Conservation (phyloP, 2,797 vertebrate genomes). For the Tapera naevia region DNA sequence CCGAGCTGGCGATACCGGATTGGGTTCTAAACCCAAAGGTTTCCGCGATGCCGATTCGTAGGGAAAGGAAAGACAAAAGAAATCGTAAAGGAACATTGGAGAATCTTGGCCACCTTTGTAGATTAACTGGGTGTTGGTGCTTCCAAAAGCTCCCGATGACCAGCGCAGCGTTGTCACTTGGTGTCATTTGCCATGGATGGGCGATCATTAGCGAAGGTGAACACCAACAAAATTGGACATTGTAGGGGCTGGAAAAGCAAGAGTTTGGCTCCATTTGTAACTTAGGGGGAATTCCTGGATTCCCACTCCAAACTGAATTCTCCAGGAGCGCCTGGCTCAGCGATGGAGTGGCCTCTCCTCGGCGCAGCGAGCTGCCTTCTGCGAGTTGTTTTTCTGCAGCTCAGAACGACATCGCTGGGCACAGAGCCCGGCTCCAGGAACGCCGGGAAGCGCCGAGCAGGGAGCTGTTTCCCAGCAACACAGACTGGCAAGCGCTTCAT, state of each 20-base stretch:
- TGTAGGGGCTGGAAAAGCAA: background rate
- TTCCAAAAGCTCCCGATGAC: too few species aligned
- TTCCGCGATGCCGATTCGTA: background rate
- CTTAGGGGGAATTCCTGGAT: background rate
- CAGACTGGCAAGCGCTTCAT: accelerated
- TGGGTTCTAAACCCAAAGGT: background rate
- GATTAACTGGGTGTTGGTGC: too few species aligned
- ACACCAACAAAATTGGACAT: background rate
- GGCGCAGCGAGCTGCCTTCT: accelerated
- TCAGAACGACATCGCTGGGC: background rate
- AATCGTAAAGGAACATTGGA: too few species aligned
- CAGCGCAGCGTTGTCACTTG: accelerated
- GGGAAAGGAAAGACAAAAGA: background rate
- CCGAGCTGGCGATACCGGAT: too few species aligned
- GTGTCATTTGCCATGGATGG: background rate
- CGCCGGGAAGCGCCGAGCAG: background rate
- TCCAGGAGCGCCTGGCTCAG: accelerated
- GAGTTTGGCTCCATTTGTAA: too few species aligned
- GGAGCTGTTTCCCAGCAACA: background rate
- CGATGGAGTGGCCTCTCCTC: accelerated
- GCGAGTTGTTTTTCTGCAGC: background rate
- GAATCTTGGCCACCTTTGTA: background rate
- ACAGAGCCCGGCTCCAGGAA: background rate
- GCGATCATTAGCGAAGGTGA: background rate
- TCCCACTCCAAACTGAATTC: background rate